Conservation (phyloP, 2,888 invertebrate genomes). For the Boloria euphrosyne region DNA sequence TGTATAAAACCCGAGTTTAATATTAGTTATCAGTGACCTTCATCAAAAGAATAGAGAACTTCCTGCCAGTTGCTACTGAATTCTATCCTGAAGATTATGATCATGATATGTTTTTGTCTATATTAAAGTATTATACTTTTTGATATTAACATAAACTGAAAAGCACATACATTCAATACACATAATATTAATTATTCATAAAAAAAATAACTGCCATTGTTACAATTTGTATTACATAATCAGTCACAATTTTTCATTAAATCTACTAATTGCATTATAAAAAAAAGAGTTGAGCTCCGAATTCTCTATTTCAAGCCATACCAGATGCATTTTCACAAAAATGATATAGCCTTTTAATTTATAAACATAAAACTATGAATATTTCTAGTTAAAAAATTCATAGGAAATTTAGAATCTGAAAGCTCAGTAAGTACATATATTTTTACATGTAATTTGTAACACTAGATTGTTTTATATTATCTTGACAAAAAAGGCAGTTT, state of each 20-base stretch:
- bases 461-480: constrained; percentile 43
- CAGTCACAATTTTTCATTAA: constrained; percentile 14
- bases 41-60: constrained; percentile 33
- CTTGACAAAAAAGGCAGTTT: constrained; percentile 83
- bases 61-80: constrained; percentile 39
- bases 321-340: background rate
- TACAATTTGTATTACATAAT: constrained; percentile 19
- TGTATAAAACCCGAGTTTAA: constrained; percentile 39
- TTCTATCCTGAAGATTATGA: constrained; percentile 21
- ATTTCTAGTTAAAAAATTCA: background rate
- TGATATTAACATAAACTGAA: constrained; percentile 7
- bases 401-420: constrained; percentile 34
- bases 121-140: background rate
- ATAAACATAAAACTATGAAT: background rate
- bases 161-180: constrained; percentile 14
- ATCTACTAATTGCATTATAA: constrained; percentile 8
- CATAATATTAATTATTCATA: background rate
- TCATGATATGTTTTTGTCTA: constrained; percentile 26
- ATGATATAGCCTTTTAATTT: background rate
- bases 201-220: constrained; percentile 29
- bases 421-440: constrained; percentile 46
- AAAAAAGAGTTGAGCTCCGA: constrained; percentile 11
- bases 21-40: constrained; percentile 41
- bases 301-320: constrained; percentile 1
- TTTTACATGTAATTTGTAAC: background rate